These are phyloP conservation scores for Erinaceus europaeus DNA, from an alignment of 2,113 vertebrate genomes.

Conservation along the genomic window DNA sequence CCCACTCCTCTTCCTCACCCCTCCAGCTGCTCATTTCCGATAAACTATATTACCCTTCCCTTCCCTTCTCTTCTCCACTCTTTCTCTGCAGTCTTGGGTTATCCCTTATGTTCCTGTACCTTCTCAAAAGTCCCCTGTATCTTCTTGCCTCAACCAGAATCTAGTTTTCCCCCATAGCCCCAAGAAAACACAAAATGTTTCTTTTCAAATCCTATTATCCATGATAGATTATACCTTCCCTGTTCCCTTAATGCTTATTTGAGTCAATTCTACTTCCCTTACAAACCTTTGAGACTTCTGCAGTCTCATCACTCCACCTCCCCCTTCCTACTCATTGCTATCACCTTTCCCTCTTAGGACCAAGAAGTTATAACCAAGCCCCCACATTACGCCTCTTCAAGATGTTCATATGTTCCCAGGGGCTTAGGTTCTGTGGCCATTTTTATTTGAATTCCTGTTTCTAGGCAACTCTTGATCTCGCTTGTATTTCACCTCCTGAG, in stretches of 20 bases:
- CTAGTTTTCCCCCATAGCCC: not conserved
- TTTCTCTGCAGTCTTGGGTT: not conserved
- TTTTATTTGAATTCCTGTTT: not conserved
- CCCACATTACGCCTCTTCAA: not conserved
- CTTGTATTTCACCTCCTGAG: not conserved
- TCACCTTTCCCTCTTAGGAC: not conserved
- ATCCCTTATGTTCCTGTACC: not conserved
- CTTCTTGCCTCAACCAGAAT: not conserved
- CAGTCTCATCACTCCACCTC: too few species aligned
- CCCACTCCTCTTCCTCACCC: too few species aligned
- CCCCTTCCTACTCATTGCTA: not conserved
- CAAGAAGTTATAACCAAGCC: not conserved
- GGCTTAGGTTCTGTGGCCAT: too few species aligned
- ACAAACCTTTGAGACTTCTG: not conserved
- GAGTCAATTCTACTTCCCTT: too few species aligned
- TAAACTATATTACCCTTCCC: not conserved
- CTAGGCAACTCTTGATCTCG: not conserved
- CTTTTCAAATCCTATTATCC: not conserved
- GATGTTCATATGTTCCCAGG: not conserved
- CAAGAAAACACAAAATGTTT: not conserved
- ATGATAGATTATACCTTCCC: not conserved
- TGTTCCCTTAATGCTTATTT: not conserved
- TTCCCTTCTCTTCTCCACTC: not conserved
- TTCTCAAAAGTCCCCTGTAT: not conserved
- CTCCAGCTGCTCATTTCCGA: not conserved